These are phyloP conservation scores for Indicator maculatus DNA, from an alignment of 2,113 vertebrate species.

Conservation along the genomic window DNA sequence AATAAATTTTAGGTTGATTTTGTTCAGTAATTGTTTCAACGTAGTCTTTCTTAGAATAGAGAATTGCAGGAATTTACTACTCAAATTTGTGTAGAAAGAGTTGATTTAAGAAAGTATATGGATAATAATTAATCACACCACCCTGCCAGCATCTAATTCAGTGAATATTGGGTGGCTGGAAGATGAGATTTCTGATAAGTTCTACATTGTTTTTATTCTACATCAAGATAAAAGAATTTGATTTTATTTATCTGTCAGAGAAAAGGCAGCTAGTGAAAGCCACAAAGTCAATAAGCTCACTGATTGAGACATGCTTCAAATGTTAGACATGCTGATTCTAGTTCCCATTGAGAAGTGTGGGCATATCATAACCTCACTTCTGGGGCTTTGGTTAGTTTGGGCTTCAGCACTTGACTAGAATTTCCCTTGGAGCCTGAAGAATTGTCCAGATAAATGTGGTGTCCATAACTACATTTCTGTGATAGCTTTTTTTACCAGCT, in stretches of 20 bases:
- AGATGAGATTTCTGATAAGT: background rate
- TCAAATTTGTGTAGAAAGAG: background rate
- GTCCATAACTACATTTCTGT: background rate
- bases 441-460: background rate
- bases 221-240: constrained; percentile 31
- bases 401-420: background rate
- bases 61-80: background rate
- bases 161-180: background rate
- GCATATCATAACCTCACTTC: background rate
- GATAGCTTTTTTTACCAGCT: background rate
- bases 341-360: background rate
- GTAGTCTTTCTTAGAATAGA: background rate
- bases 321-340: background rate
- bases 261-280: constrained; percentile 13
- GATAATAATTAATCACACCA: background rate
- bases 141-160: background rate
- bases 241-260: constrained; percentile 27
- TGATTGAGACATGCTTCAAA: background rate
- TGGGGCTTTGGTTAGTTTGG: background rate
- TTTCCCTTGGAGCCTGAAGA: background rate
- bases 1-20: background rate
- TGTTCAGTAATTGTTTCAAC: background rate
- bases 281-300: constrained; percentile 25
- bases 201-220: constrained; percentile 19
- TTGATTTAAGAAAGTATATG: background rate